A percentile compares a stretch with the other conserved stretches of the same genome.
phyloP scores from a whole-genome alignment of 2,797 vertebrate genomes.

The Chelmon rostratus region DNA sequence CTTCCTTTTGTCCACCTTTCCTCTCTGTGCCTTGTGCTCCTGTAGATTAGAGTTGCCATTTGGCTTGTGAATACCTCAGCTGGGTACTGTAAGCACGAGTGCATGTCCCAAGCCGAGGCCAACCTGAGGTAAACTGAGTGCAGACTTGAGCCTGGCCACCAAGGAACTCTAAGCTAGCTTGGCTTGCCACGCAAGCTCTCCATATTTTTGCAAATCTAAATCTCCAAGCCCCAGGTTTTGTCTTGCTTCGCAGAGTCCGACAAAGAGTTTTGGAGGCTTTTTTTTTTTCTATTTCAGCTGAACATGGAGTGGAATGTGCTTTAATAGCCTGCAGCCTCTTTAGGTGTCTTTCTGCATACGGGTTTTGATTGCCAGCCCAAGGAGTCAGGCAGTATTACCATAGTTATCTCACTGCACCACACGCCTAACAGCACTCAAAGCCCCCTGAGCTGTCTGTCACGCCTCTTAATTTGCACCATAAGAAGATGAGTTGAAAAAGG shows the following conservation, averaged over 20 bases:
- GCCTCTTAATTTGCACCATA: constrained; percentile 63
- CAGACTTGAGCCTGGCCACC: constrained; percentile 61
- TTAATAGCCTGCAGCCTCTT: constrained; percentile 58
- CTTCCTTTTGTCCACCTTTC: constrained; percentile 66
- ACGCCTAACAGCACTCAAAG: constrained; percentile 63
- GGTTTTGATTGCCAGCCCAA: constrained; percentile 74
- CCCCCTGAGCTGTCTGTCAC: constrained; percentile 69
- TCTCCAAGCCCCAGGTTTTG: constrained; percentile 65
- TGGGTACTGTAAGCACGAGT: constrained; percentile 52
- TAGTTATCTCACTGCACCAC: constrained; percentile 74
- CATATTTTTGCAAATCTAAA: constrained; percentile 61
- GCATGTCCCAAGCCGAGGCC: constrained; percentile 56
- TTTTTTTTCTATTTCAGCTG: constrained; percentile 44
- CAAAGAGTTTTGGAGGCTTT: constrained; percentile 51
- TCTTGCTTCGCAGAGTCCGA: constrained; percentile 56
- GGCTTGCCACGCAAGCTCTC: constrained; percentile 37
- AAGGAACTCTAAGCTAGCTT: constrained; percentile 65
- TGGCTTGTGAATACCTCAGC: constrained; percentile 53
- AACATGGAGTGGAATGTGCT: constrained; percentile 57
- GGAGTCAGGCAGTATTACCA: constrained; percentile 69
- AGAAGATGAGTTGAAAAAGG: constrained; percentile 62
- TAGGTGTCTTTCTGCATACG: constrained; percentile 58
- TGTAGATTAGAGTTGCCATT: constrained; percentile 73
- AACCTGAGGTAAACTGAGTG: constrained; percentile 59
- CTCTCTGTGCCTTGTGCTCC: constrained; percentile 67